These are phyloP conservation scores for Micrasema minimum DNA, from an alignment of 1,140 invertebrate genomes.

Conservation along the genomic window DNA sequence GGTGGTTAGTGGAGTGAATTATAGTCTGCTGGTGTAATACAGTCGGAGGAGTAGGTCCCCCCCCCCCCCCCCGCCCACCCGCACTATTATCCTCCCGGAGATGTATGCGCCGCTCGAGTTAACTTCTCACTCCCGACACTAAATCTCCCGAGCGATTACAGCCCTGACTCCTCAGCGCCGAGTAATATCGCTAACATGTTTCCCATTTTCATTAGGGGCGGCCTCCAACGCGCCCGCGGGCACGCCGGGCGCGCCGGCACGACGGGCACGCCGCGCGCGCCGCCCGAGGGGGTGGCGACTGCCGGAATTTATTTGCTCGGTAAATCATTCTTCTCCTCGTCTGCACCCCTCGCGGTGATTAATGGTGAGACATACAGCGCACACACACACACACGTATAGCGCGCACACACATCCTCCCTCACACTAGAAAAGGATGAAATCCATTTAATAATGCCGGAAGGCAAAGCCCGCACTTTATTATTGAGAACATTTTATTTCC, in stretches of 20 bases:
- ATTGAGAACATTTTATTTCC: constrained; percentile 54
- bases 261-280: neutral
- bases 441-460: constrained; percentile 35
- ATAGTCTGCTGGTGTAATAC: no score
- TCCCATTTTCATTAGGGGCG: constrained; percentile 22
- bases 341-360: constrained; percentile 28
- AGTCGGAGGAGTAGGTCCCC: neutral
- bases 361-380: constrained; percentile 4
- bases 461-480: constrained; percentile 5
- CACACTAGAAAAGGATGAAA: constrained; percentile 18
- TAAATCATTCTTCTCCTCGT: constrained; percentile 48
- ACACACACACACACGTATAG: constrained; percentile 8
- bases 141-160: constrained; percentile 49
- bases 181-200: constrained; percentile 38
- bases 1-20: no score
- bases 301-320: constrained; percentile 48
- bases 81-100: constrained; percentile 33
- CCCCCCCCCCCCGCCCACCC: neutral
- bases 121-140: constrained; percentile 42
- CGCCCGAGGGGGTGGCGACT: constrained; percentile 24
- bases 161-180: constrained; percentile 34
- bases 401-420: neutral
- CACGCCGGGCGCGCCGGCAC: neutral
- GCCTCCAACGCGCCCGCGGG: constrained; percentile 1
- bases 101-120: constrained; percentile 36